These are phyloP conservation scores for Thaleichthys pacificus DNA, from an alignment of 2,797 vertebrate species.

Conservation along the genomic window DNA sequence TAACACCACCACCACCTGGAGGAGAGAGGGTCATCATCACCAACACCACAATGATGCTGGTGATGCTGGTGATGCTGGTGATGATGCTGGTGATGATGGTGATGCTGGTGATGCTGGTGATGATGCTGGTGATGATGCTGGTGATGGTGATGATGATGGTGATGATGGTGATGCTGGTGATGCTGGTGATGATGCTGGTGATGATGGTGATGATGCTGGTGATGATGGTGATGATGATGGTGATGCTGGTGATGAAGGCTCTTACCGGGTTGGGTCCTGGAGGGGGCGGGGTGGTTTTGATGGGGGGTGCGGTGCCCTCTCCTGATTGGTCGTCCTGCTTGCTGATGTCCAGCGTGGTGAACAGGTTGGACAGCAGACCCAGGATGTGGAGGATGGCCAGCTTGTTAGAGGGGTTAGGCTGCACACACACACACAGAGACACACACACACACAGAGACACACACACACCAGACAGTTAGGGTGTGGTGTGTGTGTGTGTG, in stretches of 20 bases:
- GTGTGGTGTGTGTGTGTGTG: no score
- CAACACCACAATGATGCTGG: no score
- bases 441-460: not conserved
- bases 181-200: not conserved
- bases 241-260: not conserved
- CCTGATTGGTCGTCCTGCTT: slow-evolving; percentile 93
- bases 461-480: not conserved
- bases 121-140: no score
- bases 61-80: no score
- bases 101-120: not conserved
- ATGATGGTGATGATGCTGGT: not conserved
- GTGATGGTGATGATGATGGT: slow-evolving; percentile 6
- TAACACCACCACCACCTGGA: slow-evolving; percentile 94
- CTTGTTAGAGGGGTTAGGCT: slow-evolving; percentile 99
- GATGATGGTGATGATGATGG: not conserved
- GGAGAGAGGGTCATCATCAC: not conserved
- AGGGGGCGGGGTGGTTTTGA: slow-evolving; percentile 86
- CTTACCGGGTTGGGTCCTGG: slow-evolving; percentile 95
- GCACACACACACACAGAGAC: slow-evolving; percentile 48
- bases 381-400: slow-evolving; percentile 97
- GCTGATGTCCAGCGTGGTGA: slow-evolving; percentile 96
- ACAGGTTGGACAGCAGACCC: slow-evolving; percentile 96
- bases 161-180: not conserved
- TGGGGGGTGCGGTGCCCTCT: slow-evolving; percentile 80
- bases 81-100: not conserved